These are phyloP conservation scores for Carollia perspicillata DNA, from an alignment of 2,113 vertebrate species.

Conservation along the genomic window DNA sequence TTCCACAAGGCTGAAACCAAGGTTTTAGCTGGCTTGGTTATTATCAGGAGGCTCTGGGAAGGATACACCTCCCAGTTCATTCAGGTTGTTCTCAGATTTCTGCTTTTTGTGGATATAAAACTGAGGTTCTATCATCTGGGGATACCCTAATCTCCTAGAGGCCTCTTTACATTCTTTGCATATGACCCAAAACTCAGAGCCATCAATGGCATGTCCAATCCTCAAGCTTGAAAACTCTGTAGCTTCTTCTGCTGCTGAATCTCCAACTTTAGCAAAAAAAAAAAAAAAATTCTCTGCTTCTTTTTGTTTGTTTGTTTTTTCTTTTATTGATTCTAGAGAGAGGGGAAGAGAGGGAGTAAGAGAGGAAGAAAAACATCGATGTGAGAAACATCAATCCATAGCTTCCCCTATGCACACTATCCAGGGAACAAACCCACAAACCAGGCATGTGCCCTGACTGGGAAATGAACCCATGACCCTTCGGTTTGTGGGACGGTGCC, in stretches of 20 bases:
- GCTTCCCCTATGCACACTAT: too few relatives aligned
- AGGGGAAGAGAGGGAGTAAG: too few relatives aligned
- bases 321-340: too few relatives aligned
- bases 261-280: slow-evolving; percentile 11
- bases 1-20: neutral
- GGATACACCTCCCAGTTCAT: neutral
- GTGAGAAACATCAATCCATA: too few relatives aligned
- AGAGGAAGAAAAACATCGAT: too few relatives aligned
- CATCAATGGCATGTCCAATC: neutral
- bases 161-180: neutral
- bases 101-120: neutral
- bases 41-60: neutral
- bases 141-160: neutral
- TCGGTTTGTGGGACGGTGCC: too few relatives aligned
- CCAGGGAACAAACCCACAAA: too few relatives aligned
- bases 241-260: neutral
- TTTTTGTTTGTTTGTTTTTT: too few relatives aligned
- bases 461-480: too few relatives aligned
- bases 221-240: neutral
- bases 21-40: neutral
- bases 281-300: neutral
- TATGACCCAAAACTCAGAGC: neutral
- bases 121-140: neutral
- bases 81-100: neutral
- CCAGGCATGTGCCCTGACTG: too few relatives aligned